Percentiles rank a stretch among this genome's conserved stretches.
Evolutionary conservation across 1,140 invertebrate genomes (phyloP).

Genomic region (Holcopasites calliopsidis): DNA sequence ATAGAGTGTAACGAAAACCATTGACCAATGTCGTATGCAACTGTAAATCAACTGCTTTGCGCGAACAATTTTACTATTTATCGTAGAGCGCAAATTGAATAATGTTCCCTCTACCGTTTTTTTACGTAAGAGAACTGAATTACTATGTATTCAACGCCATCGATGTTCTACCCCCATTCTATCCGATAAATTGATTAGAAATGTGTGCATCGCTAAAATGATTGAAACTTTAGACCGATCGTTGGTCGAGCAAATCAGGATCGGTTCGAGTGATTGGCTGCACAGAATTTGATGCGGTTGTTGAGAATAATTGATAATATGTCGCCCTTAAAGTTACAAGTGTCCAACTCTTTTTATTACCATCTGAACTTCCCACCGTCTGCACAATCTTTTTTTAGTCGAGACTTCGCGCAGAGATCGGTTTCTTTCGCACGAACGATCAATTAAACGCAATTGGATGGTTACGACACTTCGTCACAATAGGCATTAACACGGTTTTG

Average conservation of each 20-base stretch:
- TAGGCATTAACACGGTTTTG: conserved; percentile 42
- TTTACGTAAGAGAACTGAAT: not conserved
- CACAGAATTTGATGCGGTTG: not conserved
- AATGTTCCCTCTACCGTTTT: too few species aligned
- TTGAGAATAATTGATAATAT: not conserved
- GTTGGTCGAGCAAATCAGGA: not conserved
- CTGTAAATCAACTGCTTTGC: conserved; percentile 15
- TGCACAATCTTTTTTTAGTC: conserved; percentile 17
- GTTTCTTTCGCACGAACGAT: conserved; percentile 43
- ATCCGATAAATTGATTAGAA: not conserved
- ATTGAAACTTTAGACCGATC: not conserved
- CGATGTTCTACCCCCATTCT: too few species aligned
- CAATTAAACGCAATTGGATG: conserved; percentile 58
- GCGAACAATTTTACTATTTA: not conserved
- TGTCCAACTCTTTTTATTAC: not conserved
- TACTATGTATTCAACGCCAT: not conserved
- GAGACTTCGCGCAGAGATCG: conserved; percentile 28
- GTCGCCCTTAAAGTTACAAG: not conserved
- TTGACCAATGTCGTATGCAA: not conserved
- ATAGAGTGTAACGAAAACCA: conserved; percentile 17
- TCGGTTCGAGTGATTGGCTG: not conserved
- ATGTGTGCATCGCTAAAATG: not conserved
- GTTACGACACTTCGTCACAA: conserved; percentile 39
- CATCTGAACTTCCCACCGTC: not conserved
- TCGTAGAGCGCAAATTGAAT: conserved; percentile 2